Percentiles rank a stretch among this genome's conserved stretches.
Conservation (phyloP, 2,797 vertebrate species). For the Melanotaenia pygmaea region DNA sequence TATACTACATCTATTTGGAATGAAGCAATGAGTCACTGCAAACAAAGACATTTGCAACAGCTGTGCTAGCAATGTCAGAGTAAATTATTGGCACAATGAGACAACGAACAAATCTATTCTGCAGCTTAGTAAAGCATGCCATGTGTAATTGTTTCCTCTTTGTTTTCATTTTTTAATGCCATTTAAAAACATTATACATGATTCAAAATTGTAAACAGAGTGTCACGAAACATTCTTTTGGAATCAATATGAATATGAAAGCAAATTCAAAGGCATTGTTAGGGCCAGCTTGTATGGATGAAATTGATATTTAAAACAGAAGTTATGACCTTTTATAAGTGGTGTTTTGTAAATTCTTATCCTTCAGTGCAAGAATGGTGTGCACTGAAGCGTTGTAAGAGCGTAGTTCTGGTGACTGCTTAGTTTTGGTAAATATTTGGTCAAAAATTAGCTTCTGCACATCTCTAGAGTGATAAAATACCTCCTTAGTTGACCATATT, state of each 20-base stretch:
- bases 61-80: constrained; percentile 20
- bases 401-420: too few relatives aligned
- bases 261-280: background rate
- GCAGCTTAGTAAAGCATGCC: constrained; percentile 3
- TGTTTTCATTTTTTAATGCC: background rate
- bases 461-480: background rate
- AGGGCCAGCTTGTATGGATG: background rate
- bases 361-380: background rate
- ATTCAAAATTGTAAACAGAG: background rate
- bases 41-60: constrained; percentile 35
- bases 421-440: too few relatives aligned
- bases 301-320: background rate
- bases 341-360: background rate
- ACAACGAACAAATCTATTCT: constrained; percentile 8
- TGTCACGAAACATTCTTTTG: background rate
- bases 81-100: constrained; percentile 30
- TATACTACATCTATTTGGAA: constrained; percentile 50
- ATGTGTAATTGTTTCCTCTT: background rate
- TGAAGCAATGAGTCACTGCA: constrained; percentile 45
- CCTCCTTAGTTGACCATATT: background rate
- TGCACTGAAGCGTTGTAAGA: background rate
- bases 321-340: background rate
- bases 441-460: background rate
- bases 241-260: background rate
- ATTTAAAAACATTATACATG: background rate